These are phyloP conservation scores for Sterna hirundo DNA, from an alignment of 2,113 vertebrate species.

Conservation along the genomic window DNA sequence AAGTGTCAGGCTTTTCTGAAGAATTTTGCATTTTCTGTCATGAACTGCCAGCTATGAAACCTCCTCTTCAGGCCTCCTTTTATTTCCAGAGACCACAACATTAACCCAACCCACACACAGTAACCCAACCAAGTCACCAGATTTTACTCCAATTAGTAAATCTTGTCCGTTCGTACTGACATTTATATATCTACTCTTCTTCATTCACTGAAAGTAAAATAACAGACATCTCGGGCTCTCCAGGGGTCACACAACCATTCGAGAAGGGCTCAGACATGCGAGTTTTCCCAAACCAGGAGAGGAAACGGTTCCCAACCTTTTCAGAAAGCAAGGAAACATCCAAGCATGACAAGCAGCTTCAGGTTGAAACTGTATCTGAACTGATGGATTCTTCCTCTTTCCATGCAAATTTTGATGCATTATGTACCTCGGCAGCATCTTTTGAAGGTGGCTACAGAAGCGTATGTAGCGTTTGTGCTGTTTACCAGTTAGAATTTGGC, in stretches of 20 bases:
- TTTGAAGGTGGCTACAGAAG: constrained; percentile 54
- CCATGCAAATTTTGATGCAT: constrained; percentile 51
- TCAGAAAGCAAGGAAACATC: constrained; percentile 13
- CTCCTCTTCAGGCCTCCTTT: background rate
- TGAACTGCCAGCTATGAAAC: background rate
- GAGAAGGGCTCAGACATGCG: background rate
- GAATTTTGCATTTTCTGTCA: constrained; percentile 11
- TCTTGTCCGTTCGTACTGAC: background rate
- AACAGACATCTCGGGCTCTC: background rate
- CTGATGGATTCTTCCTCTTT: constrained; percentile 42
- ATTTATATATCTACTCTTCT: background rate
- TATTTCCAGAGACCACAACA: background rate
- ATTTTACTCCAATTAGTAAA: background rate
- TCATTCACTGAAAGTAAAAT: background rate
- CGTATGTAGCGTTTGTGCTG: constrained; percentile 19
- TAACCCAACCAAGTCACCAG: background rate
- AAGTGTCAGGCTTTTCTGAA: background rate
- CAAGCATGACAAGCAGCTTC: constrained; percentile 18
- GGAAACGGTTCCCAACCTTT: background rate
- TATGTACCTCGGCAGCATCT: constrained; percentile 33
- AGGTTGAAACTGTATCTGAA: constrained; percentile 47
- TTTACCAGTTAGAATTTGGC: constrained; percentile 45
- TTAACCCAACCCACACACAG: background rate
- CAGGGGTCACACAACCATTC: background rate
- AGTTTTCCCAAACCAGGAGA: constrained; percentile 11